A percentile compares a stretch with the other conserved stretches of the same genome.
Conservation (phyloP, 2,797 vertebrate species). For the Rhincodon typus region DNA sequence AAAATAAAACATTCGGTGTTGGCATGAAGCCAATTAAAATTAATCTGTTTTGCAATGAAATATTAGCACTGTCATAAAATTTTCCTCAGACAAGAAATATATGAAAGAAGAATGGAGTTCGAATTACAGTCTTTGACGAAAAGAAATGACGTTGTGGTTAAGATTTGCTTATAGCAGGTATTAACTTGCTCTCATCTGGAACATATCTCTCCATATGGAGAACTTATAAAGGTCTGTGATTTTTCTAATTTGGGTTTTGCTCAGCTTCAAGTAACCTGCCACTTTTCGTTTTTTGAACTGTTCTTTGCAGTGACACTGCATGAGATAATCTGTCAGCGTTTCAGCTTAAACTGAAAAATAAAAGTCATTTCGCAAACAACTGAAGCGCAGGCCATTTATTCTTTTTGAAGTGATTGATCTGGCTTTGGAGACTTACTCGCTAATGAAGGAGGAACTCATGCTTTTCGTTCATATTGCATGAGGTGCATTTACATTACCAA, state of each 20-base stretch:
- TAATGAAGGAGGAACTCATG: not conserved
- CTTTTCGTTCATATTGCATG: constrained; percentile 1
- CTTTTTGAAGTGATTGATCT: not conserved
- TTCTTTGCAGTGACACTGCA: not conserved
- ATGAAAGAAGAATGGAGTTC: not conserved
- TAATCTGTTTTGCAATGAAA: not conserved
- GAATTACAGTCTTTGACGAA: not conserved
- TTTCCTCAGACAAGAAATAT: not conserved
- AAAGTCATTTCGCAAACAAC: not conserved
- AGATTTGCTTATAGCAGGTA: not conserved
- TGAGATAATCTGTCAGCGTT: not conserved
- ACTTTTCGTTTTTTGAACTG: too few species aligned
- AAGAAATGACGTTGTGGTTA: not conserved
- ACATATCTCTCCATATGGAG: not conserved
- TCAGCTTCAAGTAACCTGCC: not conserved
- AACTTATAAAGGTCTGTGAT: not conserved
- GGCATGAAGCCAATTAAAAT: not conserved
- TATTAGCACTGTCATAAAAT: not conserved
- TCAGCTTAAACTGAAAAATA: not conserved
- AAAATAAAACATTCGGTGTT: not conserved
- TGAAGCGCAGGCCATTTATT: not conserved
- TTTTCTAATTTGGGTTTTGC: not conserved
- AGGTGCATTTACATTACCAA: not conserved
- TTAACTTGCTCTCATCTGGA: not conserved
- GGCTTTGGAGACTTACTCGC: not conserved